Evolutionary conservation across 2,113 vertebrate genomes (phyloP).

Genomic region (Zosterops hypoxanthus): DNA sequence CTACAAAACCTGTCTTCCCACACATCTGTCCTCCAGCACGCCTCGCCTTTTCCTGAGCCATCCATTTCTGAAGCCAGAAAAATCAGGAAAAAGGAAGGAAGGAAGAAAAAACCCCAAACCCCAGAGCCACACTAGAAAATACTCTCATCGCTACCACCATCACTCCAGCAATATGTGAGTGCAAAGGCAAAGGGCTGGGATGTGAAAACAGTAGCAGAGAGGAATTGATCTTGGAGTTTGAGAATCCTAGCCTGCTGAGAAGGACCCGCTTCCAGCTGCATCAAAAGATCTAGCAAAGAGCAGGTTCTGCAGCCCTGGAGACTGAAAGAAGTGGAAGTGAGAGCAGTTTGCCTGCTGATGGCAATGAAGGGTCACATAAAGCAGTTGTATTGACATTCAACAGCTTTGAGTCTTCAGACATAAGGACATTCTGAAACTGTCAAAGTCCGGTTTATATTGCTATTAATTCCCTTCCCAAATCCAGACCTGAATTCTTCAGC

Average conservation of each 20-base stretch:
- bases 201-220: neutral
- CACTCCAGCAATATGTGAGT: neutral
- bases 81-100: neutral
- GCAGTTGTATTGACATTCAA: rapidly evolving
- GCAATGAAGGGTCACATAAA: neutral
- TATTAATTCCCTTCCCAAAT: neutral
- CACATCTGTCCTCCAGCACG: neutral
- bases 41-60: constrained; percentile 4
- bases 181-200: neutral
- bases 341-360: neutral
- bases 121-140: neutral
- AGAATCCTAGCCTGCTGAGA: neutral
- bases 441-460: neutral
- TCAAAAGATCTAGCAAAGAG: neutral
- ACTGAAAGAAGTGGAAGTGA: neutral
- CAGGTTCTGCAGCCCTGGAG: neutral
- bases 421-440: neutral
- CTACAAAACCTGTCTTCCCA: neutral
- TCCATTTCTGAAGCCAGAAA: constrained; percentile 10
- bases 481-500: neutral
- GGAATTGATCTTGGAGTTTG: neutral
- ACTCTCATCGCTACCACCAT: neutral
- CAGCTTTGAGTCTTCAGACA: neutral
- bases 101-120: neutral
- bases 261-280: neutral